Percentiles rank a stretch among this genome's conserved stretches.
Evolutionary conservation across 2,797 vertebrate genomes (phyloP).

Genomic region (Notamacropus eugenii): DNA sequence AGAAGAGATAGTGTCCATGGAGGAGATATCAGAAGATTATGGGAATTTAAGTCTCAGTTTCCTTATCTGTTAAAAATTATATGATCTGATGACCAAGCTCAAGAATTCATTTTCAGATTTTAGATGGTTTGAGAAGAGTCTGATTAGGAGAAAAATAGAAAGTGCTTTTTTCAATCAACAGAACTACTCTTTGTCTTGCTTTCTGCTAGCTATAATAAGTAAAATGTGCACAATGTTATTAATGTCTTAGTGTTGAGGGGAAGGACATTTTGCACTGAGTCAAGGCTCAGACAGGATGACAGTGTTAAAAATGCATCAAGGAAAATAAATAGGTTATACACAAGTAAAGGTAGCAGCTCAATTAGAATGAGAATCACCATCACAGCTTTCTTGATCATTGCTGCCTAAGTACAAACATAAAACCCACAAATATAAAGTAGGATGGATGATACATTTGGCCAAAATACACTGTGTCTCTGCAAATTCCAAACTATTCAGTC

Average conservation of each 20-base stretch:
- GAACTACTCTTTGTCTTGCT: background rate
- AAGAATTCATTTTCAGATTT: background rate
- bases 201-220: background rate
- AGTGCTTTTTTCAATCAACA: background rate
- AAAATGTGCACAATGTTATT: background rate
- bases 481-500: background rate
- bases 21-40: background rate
- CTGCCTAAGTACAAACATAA: background rate
- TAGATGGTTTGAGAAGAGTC: background rate
- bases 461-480: background rate
- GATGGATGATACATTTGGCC: background rate
- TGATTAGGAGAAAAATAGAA: background rate
- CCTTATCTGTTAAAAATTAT: background rate
- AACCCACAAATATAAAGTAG: background rate
- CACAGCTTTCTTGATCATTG: background rate
- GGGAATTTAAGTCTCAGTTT: background rate
- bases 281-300: background rate
- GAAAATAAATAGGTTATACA: background rate
- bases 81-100: background rate
- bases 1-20: background rate
- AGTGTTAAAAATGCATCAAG: background rate
- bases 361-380: background rate
- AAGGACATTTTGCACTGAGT: background rate
- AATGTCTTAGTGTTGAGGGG: background rate
- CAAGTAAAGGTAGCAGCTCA: background rate